Base-by-base conservation (phyloP, 2,113 vertebrate genomes). In the Acanthisitta chloris region DNA sequence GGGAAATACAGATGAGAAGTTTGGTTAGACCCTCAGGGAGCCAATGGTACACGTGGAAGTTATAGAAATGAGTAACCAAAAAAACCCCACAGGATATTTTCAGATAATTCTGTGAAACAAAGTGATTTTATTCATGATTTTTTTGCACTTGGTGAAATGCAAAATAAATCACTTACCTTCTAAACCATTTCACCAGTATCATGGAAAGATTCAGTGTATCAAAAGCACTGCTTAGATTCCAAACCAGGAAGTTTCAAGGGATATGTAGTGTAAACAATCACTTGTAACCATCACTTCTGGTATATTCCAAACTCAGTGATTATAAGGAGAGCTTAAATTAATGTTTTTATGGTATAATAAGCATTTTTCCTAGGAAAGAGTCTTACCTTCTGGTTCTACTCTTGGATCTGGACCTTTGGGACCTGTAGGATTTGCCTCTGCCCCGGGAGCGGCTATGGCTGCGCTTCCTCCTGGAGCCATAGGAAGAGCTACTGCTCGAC, bases 401-500 rank as follows among this genome's bases (percentile, higher is more conserved):
- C 94, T 98, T 99, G 34, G 99, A 99, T 64, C 97, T 96, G 38
- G 99, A 99, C 42, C 99, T 98, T 57, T 98, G 98, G 77, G 98
- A 98, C 62, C 98, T 98, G 88, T 98, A 98, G 94, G 98, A 98
- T 96, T 99, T 98, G 84, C 98, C 98, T 96, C 98, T 98, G 86
- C 98, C 98, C 84, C 98, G 95, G 20, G 98, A 99, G n/a, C 98
- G 96, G 93, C 99, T 99, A 51, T 97, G 98, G 84, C 98, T 98
- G 94, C 98, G 98, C 97, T 98, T 99, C 97, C 97, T 98, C 95
- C 98, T 98, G 64, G 99, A 99, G 52, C 98, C 99, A 26, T 98
- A 99, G 5, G 99, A 99, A 10, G 99, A 99, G 55, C 98, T 99
- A 97, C 99, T 99, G 98, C 99, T 99, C 52, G 99, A 99, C 14